A percentile compares a stretch with the other conserved stretches of the same genome.
These are phyloP conservation scores for Graptemys geographica DNA, from an alignment of 2,797 vertebrate species.

Conservation along the genomic window DNA sequence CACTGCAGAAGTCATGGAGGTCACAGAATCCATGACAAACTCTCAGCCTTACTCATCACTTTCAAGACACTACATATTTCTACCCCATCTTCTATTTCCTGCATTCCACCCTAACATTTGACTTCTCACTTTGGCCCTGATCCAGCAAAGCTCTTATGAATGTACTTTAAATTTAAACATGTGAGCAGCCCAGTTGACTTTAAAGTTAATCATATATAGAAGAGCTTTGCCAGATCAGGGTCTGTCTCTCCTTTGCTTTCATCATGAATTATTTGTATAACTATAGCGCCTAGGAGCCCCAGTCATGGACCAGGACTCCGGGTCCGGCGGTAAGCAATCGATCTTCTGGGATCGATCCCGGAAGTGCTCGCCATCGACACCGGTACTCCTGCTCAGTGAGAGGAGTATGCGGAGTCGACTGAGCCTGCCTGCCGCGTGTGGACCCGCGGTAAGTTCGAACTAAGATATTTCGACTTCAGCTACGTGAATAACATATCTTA, in stretches of 20 bases:
- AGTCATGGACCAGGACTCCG: neutral
- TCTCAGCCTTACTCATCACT: neutral
- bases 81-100: slow-evolving; percentile 68
- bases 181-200: neutral
- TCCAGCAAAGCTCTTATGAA: neutral
- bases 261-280: slow-evolving; percentile 27
- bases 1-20: too few relatives aligned
- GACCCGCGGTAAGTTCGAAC: too few relatives aligned
- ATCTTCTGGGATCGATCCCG: too few relatives aligned
- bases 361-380: too few relatives aligned
- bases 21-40: too few relatives aligned
- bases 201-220: neutral
- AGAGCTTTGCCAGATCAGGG: neutral
- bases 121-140: neutral
- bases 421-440: too few relatives aligned
- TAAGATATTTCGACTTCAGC: too few relatives aligned
- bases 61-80: neutral
- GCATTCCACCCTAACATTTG: slow-evolving; percentile 33
- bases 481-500: too few relatives aligned
- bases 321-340: too few relatives aligned
- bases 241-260: slow-evolving; percentile 3
- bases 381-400: too few relatives aligned
- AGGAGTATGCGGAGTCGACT: too few relatives aligned
- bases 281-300: slow-evolving; percentile 9
- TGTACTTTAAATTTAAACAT: neutral